Evolutionary conservation across 2,888 invertebrate genomes (phyloP), one percentile per base, ranked within the genome.

Genomic region (Chrysolina haemoptera): DNA sequence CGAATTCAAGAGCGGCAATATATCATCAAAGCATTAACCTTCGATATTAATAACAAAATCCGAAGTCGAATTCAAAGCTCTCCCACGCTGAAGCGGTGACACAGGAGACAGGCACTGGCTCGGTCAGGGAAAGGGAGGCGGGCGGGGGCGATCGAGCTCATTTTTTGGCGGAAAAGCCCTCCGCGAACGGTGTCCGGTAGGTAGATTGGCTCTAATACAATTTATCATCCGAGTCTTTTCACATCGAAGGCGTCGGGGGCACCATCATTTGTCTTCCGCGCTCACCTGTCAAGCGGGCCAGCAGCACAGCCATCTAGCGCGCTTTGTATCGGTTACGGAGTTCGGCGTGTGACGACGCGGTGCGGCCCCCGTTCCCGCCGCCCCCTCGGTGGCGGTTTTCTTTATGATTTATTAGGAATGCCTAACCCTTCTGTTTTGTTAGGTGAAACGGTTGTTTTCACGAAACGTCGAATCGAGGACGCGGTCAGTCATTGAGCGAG

Each of bases 221-320:
- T 86, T 86, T 86, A 86, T 86, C 86, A 86, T 86, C 84, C 81
- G 82, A 82, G 80, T 82, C 84, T 86, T 85, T 85, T 85, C 83
- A 85, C 82, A 83, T 83, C 82, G 80, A 77, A 76, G 80, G 80
- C 78, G 80, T 81, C 76, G 76, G 79, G 73, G 74, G 71, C 80
- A 82, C 85, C 81, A 86, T 86, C 86, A 86, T 86, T 86, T 86
- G 86, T 86, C 86, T 86, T 86, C 85, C 84, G 84, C 84, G 85
- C 84, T 84, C 85, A 86, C 86, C 86, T 86, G 86, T 86, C 86
- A 86, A 84, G 81, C 84, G 81, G 82, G 80, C 82, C 84, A 80
- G 78, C 84, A 55, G 70, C 70, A 55, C 66, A 70, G 75, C 75
- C 75, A 71, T 71, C 75, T 75, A 75, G 65, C 67, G 70, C 74